Evolutionary conservation across 2,113 vertebrate genomes (phyloP).

Genomic region (Apeltes quadracus): DNA sequence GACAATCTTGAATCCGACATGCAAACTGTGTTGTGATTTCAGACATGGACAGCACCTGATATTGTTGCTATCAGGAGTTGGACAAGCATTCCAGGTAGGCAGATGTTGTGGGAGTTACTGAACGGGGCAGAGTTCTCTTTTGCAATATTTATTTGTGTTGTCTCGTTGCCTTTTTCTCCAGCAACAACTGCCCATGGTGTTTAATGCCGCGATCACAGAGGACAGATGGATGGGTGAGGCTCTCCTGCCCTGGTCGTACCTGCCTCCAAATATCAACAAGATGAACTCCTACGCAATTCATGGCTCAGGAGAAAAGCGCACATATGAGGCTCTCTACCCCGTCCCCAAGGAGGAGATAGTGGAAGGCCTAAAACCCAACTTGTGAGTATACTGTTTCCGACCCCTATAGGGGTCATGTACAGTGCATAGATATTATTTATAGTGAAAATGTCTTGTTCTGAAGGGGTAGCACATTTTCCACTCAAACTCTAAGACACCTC

Average conservation of each 20-base stretch:
- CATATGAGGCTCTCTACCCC: constrained; percentile 78
- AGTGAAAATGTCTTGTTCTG: constrained; percentile 3
- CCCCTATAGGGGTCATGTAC: no score
- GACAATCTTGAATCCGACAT: not conserved
- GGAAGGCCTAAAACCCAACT: constrained; percentile 73
- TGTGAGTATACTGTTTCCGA: constrained; percentile 71
- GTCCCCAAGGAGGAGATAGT: constrained; percentile 70
- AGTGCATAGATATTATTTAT: not conserved
- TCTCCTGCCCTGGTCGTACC: constrained; percentile 77
- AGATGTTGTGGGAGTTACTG: not conserved
- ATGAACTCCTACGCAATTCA: constrained; percentile 83
- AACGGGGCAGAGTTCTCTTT: not conserved
- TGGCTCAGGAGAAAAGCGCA: constrained; percentile 72
- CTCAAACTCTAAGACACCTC: not conserved
- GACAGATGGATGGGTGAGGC: constrained; percentile 72
- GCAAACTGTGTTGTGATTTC: constrained; percentile 31
- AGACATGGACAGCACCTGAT: constrained; percentile 93
- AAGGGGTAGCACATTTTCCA: not conserved
- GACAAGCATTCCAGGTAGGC: constrained; percentile 87
- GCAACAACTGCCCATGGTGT: constrained; percentile 81
- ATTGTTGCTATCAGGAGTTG: constrained; percentile 87
- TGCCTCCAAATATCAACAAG: constrained; percentile 79
- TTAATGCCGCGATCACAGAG: constrained; percentile 64
- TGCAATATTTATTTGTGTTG: not conserved
- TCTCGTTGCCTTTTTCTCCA: constrained; percentile 51